These are phyloP conservation scores for Laticauda colubrina DNA, from an alignment of 2,113 vertebrate species.

Conservation along the genomic window DNA sequence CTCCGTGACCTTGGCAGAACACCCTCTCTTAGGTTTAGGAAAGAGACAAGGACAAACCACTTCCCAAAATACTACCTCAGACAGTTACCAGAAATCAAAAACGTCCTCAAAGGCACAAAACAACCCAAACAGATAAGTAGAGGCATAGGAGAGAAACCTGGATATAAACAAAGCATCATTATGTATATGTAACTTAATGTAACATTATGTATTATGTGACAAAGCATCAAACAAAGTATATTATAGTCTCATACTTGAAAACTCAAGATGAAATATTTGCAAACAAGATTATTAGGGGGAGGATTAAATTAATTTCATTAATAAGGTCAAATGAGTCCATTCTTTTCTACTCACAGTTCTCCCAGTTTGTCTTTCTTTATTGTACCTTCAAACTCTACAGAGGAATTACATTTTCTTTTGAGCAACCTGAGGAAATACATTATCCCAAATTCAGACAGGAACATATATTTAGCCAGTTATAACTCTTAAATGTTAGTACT, in stretches of 20 bases:
- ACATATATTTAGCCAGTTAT: slow-evolving; percentile 57
- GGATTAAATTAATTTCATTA: slow-evolving; percentile 46
- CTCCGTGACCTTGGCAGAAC: not conserved
- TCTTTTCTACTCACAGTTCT: slow-evolving; percentile 27
- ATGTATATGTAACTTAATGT: too few species aligned
- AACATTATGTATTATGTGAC: too few species aligned
- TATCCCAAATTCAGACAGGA: slow-evolving; percentile 51
- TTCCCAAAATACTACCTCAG: not conserved
- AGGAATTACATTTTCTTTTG: slow-evolving; percentile 59
- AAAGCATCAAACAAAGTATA: not conserved
- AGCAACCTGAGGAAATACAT: slow-evolving; percentile 70
- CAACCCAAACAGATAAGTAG: not conserved
- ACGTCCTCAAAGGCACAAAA: not conserved
- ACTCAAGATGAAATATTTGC: slow-evolving; percentile 34
- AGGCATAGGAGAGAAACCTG: rapidly evolving
- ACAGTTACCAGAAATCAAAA: not conserved
- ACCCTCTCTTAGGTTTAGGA: not conserved
- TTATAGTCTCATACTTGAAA: not conserved
- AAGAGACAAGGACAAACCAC: not conserved
- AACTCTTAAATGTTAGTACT: slow-evolving; percentile 62
- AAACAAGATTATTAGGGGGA: slow-evolving; percentile 22
- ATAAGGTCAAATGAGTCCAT: slow-evolving; percentile 46
- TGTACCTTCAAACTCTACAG: slow-evolving; percentile 55
- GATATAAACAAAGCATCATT: slow-evolving; percentile 35
- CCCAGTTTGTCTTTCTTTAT: slow-evolving; percentile 37